Base-by-base conservation (phyloP, 1,140 invertebrate species). In the Cherax destructor region DNA sequence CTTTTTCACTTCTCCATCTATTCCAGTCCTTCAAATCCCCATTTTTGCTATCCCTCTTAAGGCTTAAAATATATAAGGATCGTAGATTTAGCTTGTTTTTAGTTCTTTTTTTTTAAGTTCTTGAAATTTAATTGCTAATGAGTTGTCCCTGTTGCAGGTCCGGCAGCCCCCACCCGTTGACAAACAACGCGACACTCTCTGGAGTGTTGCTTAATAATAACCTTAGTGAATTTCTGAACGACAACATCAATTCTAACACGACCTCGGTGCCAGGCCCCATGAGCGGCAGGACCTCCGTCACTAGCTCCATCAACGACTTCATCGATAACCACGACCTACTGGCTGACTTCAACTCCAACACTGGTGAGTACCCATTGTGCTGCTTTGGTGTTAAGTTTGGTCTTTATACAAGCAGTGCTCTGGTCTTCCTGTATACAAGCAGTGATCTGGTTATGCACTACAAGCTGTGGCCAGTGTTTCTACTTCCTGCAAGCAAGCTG, bases 301-400 rank as follows among this genome's bases (percentile, higher is more conserved):
- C 86, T 59, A 84, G 24, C 69, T 52, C 74, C 49, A 78, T 85
- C 56, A 85, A 91, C n/a, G 81, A 91, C 61, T 85, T 59, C 56
- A 72, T 91, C 21, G 88, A 91, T 41, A 91, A 91, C 88, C 83
- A 76, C 9, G 88, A 91, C 24, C 52, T 56, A 10, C 24, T 78
- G 21, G 83, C 83, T 30, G 88, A 91, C 88, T 91, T 84, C n/a
- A 91, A 91, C 59, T 80, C 76, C 88, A 91, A 91, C 49, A 86
- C 74, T 50, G 83, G 88, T 91, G 83, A 91, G 83, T 86, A 91
- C 87, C 7, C 52, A 7, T 56, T 56, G 13, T 56, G 52, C 7
- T 56, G 13, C 52, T 56, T 7, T 7, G 7, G 52, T 56, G 52
- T 56, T 56, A 13, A 13, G 52, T 56, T 10, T 13, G 7, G 52